phyloP scores from a whole-genome alignment of 2,888 invertebrate genomes.

The Cephus pygmeus region DNA sequence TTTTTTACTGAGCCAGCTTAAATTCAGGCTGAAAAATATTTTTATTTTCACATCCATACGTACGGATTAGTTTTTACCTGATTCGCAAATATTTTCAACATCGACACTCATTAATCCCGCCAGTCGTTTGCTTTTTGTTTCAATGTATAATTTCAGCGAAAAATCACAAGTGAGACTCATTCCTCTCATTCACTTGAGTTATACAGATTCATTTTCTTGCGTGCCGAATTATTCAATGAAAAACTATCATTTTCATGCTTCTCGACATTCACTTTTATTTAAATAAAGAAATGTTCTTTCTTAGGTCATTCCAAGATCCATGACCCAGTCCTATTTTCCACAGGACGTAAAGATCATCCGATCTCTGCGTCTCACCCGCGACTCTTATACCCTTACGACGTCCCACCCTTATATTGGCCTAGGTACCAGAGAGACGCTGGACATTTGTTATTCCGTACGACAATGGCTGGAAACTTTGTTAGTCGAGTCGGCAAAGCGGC shows the following conservation, averaged over 20 bases:
- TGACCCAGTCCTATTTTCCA: neutral
- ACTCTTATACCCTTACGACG: neutral
- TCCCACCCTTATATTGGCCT: neutral
- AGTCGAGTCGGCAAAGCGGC: constrained; percentile 18
- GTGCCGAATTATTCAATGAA: neutral
- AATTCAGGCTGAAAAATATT: neutral
- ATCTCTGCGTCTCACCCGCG: no score
- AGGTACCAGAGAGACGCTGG: neutral
- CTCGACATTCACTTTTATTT: neutral
- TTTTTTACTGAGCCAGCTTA: neutral
- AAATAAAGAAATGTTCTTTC: neutral
- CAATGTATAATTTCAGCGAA: neutral
- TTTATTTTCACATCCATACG: no score
- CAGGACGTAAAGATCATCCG: neutral
- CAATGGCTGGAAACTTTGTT: constrained; percentile 25
- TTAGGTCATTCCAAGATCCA: neutral
- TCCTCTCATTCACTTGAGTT: neutral
- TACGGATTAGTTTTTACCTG: neutral
- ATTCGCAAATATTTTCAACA: neutral
- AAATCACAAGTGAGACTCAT: neutral
- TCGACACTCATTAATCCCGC: neutral
- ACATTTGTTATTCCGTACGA: constrained; percentile 22
- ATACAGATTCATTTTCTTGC: neutral
- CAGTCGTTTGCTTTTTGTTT: neutral
- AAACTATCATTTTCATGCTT: neutral